phyloP scores from a whole-genome alignment of 2,113 vertebrate genomes.

The Dasyurus viverrinus region DNA sequence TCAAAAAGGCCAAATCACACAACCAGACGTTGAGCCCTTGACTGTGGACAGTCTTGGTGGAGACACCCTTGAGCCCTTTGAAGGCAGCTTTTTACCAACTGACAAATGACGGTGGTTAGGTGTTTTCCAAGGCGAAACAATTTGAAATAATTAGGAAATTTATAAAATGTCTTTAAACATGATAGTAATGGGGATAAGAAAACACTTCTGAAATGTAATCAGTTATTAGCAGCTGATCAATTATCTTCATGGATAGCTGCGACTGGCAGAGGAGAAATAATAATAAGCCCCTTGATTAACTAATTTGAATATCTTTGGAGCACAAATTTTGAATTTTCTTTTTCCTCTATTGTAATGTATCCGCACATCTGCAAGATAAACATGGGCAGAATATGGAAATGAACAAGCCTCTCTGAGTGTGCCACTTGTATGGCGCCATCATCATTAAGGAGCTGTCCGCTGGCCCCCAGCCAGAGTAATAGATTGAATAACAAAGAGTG shows the following conservation, averaged over 20 bases:
- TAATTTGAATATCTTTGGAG: slow-evolving; percentile 90
- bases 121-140: slow-evolving; percentile 83
- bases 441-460: background rate
- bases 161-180: slow-evolving; percentile 86
- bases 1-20: background rate
- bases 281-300: slow-evolving; percentile 89
- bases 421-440: slow-evolving; percentile 26
- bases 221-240: slow-evolving; percentile 89
- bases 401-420: slow-evolving; percentile 66
- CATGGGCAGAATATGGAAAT: slow-evolving; percentile 78
- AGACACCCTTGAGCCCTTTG: background rate
- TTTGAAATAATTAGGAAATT: slow-evolving; percentile 87
- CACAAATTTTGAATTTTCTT: slow-evolving; percentile 85
- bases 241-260: slow-evolving; percentile 84
- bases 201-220: slow-evolving; percentile 85
- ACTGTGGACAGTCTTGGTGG: background rate
- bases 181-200: slow-evolving; percentile 82
- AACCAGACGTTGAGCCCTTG: background rate
- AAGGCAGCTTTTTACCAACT: slow-evolving; percentile 9
- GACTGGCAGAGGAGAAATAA: slow-evolving; percentile 78
- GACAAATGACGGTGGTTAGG: slow-evolving; percentile 75
- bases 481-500: background rate
- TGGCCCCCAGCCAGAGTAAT: background rate
- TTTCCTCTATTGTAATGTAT: slow-evolving; percentile 83
- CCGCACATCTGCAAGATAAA: slow-evolving; percentile 84